A percentile compares a stretch with the other conserved stretches of the same genome.
phyloP scores from a whole-genome alignment of 2,113 vertebrate species.

The Crypturellus undulatus region DNA sequence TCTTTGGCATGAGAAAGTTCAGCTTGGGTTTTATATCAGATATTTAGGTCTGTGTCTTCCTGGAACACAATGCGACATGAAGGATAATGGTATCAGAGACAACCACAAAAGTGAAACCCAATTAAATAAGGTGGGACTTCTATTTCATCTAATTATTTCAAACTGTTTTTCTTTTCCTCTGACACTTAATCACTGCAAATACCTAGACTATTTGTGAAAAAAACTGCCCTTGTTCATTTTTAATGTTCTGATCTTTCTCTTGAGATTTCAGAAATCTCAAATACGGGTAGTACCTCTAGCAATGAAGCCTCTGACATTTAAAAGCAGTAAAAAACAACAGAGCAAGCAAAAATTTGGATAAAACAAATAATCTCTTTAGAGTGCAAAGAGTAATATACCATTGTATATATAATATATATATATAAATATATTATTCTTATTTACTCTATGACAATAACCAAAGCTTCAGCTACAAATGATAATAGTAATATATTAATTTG shows the following conservation, averaged over 20 bases:
- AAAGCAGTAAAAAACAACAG: slow-evolving; percentile 9
- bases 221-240: not conserved
- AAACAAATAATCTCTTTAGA: not conserved
- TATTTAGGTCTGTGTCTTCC: slow-evolving; percentile 6
- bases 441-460: not conserved
- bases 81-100: not conserved
- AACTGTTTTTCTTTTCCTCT: not conserved
- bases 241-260: not conserved
- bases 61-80: not conserved
- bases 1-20: not conserved
- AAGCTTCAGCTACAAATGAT: slow-evolving; percentile 17
- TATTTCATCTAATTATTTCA: not conserved
- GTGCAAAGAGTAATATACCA: not conserved
- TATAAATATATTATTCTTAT: no score
- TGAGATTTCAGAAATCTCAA: not conserved
- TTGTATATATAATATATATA: not conserved
- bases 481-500: slow-evolving; percentile 30
- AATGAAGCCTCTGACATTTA: not conserved
- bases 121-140: not conserved
- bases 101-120: not conserved
- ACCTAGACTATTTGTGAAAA: not conserved
- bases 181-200: not conserved
- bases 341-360: not conserved
- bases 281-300: not conserved
- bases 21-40: slow-evolving; percentile 1